Percentiles rank a stretch among this genome's conserved stretches.
Evolutionary conservation across 2,113 vertebrate genomes (phyloP).

Genomic region (Peromyscus maniculatus): DNA sequence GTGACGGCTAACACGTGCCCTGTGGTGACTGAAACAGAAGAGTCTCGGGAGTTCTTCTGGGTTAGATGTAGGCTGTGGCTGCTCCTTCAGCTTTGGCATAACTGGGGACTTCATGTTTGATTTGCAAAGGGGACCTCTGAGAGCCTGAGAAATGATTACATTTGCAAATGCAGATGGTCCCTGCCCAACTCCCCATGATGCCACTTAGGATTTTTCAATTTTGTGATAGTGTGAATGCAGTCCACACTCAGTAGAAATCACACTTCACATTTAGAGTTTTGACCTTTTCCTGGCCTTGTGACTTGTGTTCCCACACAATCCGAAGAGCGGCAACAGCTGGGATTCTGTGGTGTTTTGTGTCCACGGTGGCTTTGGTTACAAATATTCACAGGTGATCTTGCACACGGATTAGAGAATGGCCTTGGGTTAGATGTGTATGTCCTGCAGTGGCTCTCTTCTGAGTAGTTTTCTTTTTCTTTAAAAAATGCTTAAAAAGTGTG

Average conservation of each 20-base stretch:
- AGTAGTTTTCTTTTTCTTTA: background rate
- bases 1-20: background rate
- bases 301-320: background rate
- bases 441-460: background rate
- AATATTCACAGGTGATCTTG: background rate
- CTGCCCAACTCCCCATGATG: background rate
- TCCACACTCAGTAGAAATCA: background rate
- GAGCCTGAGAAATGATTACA: background rate
- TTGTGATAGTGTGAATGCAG: background rate
- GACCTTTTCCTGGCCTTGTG: background rate
- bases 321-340: background rate
- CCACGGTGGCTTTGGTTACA: background rate
- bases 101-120: background rate
- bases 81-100: background rate
- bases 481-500: background rate
- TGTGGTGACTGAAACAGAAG: fast-evolving
- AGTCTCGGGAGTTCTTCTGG: fast-evolving
- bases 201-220: background rate
- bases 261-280: background rate
- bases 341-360: background rate
- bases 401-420: background rate
- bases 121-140: background rate
- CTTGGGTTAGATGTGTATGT: background rate
- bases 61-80: fast-evolving
- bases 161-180: background rate